A percentile compares a stretch with the other conserved stretches of the same genome.
Conservation (phyloP, 2,113 vertebrate species). For the Petrocephalus zakoni region DNA sequence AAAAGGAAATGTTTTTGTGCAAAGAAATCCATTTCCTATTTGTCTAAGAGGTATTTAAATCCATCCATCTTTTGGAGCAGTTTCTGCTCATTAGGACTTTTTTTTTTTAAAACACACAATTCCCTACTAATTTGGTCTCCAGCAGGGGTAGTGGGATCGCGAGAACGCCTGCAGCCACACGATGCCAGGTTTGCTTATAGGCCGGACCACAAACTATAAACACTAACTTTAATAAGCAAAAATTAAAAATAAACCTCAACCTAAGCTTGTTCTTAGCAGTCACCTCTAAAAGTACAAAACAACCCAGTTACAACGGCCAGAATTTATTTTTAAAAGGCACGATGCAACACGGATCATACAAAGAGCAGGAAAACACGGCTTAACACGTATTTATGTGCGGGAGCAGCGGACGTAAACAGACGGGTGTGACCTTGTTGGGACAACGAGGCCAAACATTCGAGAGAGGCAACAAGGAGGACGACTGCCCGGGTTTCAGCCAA, state of each 20-base stretch:
- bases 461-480: neutral
- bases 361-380: neutral
- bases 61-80: neutral
- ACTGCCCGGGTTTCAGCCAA: neutral
- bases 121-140: neutral
- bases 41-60: neutral
- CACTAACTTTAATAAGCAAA: neutral
- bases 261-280: neutral
- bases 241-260: neutral
- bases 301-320: neutral
- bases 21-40: neutral
- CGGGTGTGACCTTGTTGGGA: neutral
- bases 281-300: conserved; percentile 8
- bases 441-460: neutral
- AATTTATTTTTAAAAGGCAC: neutral
- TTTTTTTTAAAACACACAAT: neutral
- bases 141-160: neutral
- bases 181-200: neutral
- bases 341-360: neutral
- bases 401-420: neutral
- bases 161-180: neutral
- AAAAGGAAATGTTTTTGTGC: neutral
- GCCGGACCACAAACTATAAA: neutral
- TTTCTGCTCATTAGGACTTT: neutral
- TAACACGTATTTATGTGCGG: neutral